phyloP scores from a whole-genome alignment of 30 jellyfish, hydroid and myxozoan genomes.

The Haliclystus octoradiatus region DNA sequence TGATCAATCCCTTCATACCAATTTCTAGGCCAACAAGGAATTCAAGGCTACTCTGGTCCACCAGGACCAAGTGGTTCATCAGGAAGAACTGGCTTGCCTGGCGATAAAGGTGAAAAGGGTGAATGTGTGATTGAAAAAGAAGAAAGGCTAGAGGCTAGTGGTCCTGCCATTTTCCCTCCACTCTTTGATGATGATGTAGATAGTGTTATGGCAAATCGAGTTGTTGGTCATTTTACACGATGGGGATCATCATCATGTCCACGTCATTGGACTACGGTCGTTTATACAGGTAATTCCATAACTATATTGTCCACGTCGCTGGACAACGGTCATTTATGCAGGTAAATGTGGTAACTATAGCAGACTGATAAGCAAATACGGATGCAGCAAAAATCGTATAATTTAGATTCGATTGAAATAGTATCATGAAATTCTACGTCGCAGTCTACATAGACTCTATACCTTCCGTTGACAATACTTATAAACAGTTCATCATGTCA shows the following conservation, averaged over 20 bases:
- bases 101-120: not conserved
- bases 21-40: not conserved
- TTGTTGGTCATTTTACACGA: not conserved
- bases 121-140: not conserved
- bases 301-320: too few species aligned
- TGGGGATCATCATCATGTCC: slow-evolving; percentile 1
- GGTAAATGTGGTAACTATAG: too few species aligned
- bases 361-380: too few species aligned
- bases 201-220: not conserved
- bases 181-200: not conserved
- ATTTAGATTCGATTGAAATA: too few species aligned
- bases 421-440: too few species aligned
- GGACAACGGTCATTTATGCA: too few species aligned
- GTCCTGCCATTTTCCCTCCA: not conserved
- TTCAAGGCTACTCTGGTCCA: not conserved
- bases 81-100: not conserved
- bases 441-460: too few species aligned
- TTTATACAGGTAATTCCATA: not conserved
- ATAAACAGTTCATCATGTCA: too few species aligned
- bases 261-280: not conserved
- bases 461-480: too few species aligned
- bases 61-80: not conserved
- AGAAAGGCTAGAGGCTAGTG: too few species aligned
- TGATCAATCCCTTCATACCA: too few species aligned
- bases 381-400: too few species aligned